These are phyloP conservation scores for Ceratina calcarata DNA, from an alignment of 1,140 invertebrate species.

Conservation along the genomic window DNA sequence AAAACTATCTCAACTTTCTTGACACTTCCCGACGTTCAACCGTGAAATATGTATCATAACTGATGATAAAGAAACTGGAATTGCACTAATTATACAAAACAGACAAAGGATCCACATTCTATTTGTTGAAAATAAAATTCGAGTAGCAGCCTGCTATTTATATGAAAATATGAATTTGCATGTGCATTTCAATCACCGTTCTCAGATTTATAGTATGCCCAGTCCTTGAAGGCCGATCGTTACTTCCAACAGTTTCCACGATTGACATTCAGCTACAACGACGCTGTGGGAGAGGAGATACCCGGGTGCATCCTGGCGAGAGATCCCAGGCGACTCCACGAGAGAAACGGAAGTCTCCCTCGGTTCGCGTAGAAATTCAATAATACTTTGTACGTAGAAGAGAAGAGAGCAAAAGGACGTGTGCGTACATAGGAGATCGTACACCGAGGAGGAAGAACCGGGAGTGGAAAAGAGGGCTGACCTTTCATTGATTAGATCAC, in stretches of 20 bases:
- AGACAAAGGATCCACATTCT: too few relatives aligned
- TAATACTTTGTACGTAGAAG: constrained; percentile 41
- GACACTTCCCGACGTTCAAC: background rate
- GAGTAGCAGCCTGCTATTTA: too few relatives aligned
- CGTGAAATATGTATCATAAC: too few relatives aligned
- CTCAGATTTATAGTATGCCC: background rate
- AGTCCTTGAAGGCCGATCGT: background rate
- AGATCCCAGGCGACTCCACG: constrained; percentile 19
- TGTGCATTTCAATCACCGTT: too few relatives aligned
- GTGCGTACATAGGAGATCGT: constrained; percentile 2
- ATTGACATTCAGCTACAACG: constrained; percentile 33
- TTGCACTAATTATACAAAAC: too few relatives aligned
- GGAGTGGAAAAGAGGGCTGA: constrained; percentile 14
- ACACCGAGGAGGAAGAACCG: background rate
- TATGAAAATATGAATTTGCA: too few relatives aligned
- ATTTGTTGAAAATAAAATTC: too few relatives aligned
- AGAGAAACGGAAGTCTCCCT: background rate
- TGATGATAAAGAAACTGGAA: too few relatives aligned
- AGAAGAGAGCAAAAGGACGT: constrained; percentile 22
- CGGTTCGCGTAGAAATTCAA: constrained; percentile 36
- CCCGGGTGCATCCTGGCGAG: constrained; percentile 10
- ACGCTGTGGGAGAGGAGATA: background rate
- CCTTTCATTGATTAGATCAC: constrained; percentile 48
- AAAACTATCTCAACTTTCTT: background rate
- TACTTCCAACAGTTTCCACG: constrained; percentile 2